Percentiles rank a stretch among this genome's conserved stretches.
phyloP scores from a whole-genome alignment of 2,888 invertebrate genomes.

The Eilema griseolum region DNA sequence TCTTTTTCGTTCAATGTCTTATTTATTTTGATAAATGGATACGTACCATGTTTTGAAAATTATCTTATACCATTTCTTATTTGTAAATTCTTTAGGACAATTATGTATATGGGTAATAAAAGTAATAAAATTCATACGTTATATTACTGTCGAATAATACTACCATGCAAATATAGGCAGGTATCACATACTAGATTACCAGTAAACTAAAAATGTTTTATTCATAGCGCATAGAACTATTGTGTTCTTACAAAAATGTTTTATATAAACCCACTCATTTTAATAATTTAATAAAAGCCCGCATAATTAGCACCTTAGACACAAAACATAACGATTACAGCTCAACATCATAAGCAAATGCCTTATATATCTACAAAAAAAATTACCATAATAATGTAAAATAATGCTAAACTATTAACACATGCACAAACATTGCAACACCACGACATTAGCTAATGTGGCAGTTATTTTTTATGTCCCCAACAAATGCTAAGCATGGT shows the following conservation, averaged over 20 bases:
- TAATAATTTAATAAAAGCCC: conserved; percentile 6
- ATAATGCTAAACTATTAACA: conserved; percentile 41
- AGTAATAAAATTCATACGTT: too few relatives aligned
- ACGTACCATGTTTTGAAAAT: neutral
- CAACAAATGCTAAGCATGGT: conserved; percentile 60
- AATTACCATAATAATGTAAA: conserved; percentile 27
- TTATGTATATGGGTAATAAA: too few relatives aligned
- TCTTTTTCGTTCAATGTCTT: neutral
- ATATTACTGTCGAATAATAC: too few relatives aligned
- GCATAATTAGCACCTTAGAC: conserved; percentile 24
- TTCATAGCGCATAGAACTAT: neutral
- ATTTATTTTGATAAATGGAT: neutral
- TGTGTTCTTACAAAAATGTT: neutral
- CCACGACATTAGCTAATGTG: conserved; percentile 47
- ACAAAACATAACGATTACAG: conserved; percentile 29
- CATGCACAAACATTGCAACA: conserved; percentile 46
- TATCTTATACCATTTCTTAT: too few relatives aligned
- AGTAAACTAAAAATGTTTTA: neutral
- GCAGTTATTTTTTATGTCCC: conserved; percentile 64
- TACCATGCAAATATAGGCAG: too few relatives aligned
- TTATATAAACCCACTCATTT: neutral
- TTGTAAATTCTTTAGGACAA: too few relatives aligned
- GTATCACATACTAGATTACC: too few relatives aligned
- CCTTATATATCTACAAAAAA: conserved; percentile 25
- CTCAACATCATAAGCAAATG: conserved; percentile 29